phyloP scores from a whole-genome alignment of 1,140 invertebrate genomes.

The Drosophila pandora region DNA sequence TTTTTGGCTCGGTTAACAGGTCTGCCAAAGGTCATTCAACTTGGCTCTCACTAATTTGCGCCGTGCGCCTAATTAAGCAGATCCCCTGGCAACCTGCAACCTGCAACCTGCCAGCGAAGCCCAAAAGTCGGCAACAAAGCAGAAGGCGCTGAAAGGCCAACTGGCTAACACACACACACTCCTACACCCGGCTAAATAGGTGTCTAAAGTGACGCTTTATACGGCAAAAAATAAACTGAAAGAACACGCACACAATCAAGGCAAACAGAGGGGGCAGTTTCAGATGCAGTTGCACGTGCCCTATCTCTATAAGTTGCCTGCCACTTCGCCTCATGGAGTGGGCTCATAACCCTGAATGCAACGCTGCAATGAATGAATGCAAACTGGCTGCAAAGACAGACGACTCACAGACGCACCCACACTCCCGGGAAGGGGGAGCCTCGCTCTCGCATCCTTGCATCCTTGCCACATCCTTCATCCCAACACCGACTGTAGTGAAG shows the following conservation, averaged over 20 bases:
- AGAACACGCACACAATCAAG: conserved; percentile 39
- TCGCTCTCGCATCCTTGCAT: background rate
- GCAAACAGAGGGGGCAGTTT: background rate
- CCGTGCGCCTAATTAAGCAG: conserved; percentile 72
- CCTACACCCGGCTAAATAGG: conserved; percentile 41
- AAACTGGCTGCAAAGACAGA: conserved; percentile 48
- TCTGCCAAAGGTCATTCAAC: conserved; percentile 70
- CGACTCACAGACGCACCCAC: conserved; percentile 64
- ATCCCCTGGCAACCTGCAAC: conserved; percentile 20
- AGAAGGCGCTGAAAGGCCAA: conserved; percentile 46
- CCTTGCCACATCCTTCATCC: background rate
- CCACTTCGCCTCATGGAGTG: conserved; percentile 36
- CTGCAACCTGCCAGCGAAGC: conserved; percentile 48
- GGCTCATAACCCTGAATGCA: conserved; percentile 77
- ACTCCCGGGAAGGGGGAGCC: conserved; percentile 9
- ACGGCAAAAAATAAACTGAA: conserved; percentile 45
- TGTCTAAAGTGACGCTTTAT: conserved; percentile 81
- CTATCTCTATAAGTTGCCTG: conserved; percentile 66
- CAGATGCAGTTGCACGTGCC: conserved; percentile 44
- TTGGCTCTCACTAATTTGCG: conserved; percentile 60
- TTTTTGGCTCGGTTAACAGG: conserved; percentile 15
- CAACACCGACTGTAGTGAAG: conserved; percentile 11
- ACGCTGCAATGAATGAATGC: conserved; percentile 69
- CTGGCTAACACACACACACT: conserved; percentile 11
- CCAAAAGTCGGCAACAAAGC: conserved; percentile 47